Evolutionary conservation across 2,888 invertebrate species (phyloP).

Genomic region (Nemotelus nigrinus): DNA sequence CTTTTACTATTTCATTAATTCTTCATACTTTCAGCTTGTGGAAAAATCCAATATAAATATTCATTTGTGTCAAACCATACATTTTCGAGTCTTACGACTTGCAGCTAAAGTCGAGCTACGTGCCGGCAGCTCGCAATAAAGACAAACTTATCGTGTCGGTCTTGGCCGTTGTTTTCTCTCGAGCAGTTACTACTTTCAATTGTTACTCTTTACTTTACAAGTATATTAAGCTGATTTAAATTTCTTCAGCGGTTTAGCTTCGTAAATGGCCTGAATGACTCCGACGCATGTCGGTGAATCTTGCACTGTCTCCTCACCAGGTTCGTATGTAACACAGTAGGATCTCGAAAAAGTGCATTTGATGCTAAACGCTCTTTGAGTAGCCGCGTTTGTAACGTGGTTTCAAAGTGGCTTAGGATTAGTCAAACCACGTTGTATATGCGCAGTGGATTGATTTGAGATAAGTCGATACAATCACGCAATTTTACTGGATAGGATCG

Average conservation of each 20-base stretch:
- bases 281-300: constrained; percentile 80
- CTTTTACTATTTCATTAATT: neutral
- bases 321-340: constrained; percentile 67
- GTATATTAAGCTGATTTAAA: neutral
- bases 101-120: constrained; percentile 58
- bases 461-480: too few relatives aligned
- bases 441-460: too few relatives aligned
- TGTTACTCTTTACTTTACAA: neutral
- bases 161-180: constrained; percentile 79
- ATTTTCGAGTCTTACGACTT: constrained; percentile 71
- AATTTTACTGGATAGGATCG: too few relatives aligned
- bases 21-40: constrained; percentile 56
- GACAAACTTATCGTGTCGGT: constrained; percentile 82
- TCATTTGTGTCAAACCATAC: constrained; percentile 90
- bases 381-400: constrained; percentile 56
- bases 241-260: constrained; percentile 56
- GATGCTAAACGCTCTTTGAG: constrained; percentile 72
- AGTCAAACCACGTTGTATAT: too few relatives aligned
- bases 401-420: too few relatives aligned
- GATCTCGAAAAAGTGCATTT: constrained; percentile 70
- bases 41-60: constrained; percentile 76
- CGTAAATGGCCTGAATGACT: constrained; percentile 63
- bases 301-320: constrained; percentile 71
- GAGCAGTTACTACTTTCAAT: constrained; percentile 66
- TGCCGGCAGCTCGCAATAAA: constrained; percentile 60